Conservation (phyloP, 2,113 vertebrate species). For the Lepidothrix coronata region DNA sequence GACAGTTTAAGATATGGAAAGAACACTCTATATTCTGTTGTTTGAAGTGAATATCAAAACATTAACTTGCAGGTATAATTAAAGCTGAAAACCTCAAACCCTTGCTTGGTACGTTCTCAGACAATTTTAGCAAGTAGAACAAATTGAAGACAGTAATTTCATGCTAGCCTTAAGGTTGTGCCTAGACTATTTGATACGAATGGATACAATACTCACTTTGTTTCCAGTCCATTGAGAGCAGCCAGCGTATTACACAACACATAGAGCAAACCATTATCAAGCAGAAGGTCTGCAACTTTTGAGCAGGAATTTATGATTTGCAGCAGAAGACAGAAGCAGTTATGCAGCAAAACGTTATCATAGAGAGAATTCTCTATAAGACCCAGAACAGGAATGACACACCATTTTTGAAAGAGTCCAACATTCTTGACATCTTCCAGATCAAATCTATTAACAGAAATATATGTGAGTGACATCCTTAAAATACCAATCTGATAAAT, state of each 20-base stretch:
- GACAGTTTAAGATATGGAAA: not conserved
- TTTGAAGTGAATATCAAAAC: not conserved
- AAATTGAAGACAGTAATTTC: not conserved
- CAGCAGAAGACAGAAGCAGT: constrained; percentile 87
- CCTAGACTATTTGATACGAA: not conserved
- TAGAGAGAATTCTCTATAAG: constrained; percentile 94
- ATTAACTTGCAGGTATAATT: not conserved
- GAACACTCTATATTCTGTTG: not conserved
- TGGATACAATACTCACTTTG: constrained; percentile 77
- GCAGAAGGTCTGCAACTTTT: constrained; percentile 92
- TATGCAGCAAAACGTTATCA: constrained; percentile 90
- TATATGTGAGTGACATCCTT: not conserved
- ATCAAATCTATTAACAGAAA: constrained; percentile 81
- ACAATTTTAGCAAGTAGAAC: not conserved
- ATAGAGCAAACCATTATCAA: constrained; percentile 95
- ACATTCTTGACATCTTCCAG: constrained; percentile 89
- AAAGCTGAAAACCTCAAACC: not conserved
- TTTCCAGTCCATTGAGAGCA: constrained; percentile 91
- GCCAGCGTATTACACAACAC: constrained; percentile 93
- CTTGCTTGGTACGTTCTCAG: not conserved
- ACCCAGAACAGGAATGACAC: constrained; percentile 90
- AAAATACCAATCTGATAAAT: not conserved
- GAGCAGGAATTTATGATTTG: constrained; percentile 94
- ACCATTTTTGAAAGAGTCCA: constrained; percentile 91
- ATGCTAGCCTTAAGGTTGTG: not conserved